Evolutionary conservation across 2,113 vertebrate genomes (phyloP), one percentile per base, ranked within the genome.

Genomic region (Pygoscelis adeliae): DNA sequence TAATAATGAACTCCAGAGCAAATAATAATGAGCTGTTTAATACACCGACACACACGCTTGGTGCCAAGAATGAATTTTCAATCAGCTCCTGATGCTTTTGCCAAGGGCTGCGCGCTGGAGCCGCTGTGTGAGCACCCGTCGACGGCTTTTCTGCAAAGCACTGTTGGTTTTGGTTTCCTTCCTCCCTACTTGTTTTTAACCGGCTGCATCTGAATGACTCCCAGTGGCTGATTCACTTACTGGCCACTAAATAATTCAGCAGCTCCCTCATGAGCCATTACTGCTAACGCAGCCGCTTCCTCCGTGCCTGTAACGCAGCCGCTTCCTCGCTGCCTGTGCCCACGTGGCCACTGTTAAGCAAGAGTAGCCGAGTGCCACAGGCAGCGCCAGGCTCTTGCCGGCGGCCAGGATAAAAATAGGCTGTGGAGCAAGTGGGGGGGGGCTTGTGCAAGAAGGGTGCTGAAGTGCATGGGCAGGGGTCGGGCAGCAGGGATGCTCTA

Each of bases 1-100:
- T 93, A 95, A 83, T 93, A 87, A 97, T 93, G 95, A 95, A 95
- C 91, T 93, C 66, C 87, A 92, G 91, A 97, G 94, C 95, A 97
- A 96, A 97, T 95, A 97, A 70, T 95, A 95, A 93, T 19, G 97
- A 97, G 91, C 93, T 91, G 91, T 89, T 97, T 97, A 96, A 97
- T 91, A 93, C 91, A 89, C 59, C 30, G 36, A 17, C 89, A n/a
- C 65, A 42, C 82, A 16, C 12, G 7, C 72, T 34, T 2, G 4
- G 42, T 89, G 91, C 97, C 95, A 96, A 49, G 96, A 88, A 70
- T 0, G 42, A 25, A 55, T 90, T 73, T 59, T 66, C 94, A 59
- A 56, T 93, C 95, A 20, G 91, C 78, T 95, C 81, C 91, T 6
- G 13, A 8, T 27, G 73, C 91, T 58, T 38, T 49, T 91, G 96